Base-by-base conservation (phyloP, 1,140 invertebrate species). In the Meloidogyne exigua region DNA sequence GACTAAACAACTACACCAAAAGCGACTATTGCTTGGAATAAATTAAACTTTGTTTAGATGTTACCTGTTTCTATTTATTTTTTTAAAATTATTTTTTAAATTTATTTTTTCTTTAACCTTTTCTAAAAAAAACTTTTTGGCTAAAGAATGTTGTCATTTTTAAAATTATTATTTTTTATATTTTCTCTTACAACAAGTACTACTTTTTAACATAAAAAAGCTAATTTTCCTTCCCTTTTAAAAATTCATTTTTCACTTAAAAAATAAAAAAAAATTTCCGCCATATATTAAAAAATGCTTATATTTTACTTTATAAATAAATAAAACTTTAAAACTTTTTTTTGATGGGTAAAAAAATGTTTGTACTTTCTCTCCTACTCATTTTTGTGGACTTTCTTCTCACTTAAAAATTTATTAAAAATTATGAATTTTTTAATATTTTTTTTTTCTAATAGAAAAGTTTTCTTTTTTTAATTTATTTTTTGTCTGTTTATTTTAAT, bases 391-490 rank as follows among this genome's bases (percentile, higher is more conserved):
- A 57, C 49, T 57, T 57, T 57, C 18, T 9, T 7, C 49, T 10
- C n/a, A 57, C 49, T 57, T 57, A n/a, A 57, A 57, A 57, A 57
- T 57, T 57, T 57, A 57, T 57, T 57, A n/a, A 57, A 57, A 57
- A 57, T n/a, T 57, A n/a, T 57, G 21, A n/a, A n/a, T n/a, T 15
- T 57, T n/a, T n/a, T 4, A 7, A 57, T 57, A n/a, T n/a, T n/a
- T 57, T n/a, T n/a, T 5, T 49, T 49, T 18, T 49, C 18, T 18
- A 21, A n/a, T n/a, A n/a, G 21, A 57, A n/a, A n/a, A 2, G 28
- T 32, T 32, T 57, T 57, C 21, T 57, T 57, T 57, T 18, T n/a
- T n/a, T 9, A 15, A 18, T 49, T n/a, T n/a, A 15, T 57, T 57
- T 57, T 57, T 57, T 57, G 18, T 57, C 9, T 39, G 36, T 9